Base-by-base conservation (phyloP, 2,797 vertebrate genomes). In the Danio tinwini region DNA sequence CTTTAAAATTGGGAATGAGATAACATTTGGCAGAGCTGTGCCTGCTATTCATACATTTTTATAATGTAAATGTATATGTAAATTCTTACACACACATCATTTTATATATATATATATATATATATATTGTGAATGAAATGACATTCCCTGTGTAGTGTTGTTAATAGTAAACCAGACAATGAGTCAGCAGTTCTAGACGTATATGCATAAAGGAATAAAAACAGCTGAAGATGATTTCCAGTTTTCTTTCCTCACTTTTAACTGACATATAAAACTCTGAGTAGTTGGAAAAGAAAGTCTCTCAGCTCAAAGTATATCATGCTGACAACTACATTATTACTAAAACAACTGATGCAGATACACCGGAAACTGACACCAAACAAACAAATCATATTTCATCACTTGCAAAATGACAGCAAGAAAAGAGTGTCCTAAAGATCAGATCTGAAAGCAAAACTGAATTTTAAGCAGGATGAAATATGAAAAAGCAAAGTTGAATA, bases 151-250 rank as follows among this genome's bases (percentile, higher is more conserved):
- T 19, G 42, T 64, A 64, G 4, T 12, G 29, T 53, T 7, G 47
- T 70, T 29, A 53, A 70, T 8, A 8, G 49, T 53, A 39, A 70
- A 70, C 40, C 6, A 67, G 64, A 7, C 11, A 47, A 67, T 14
- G 64, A 17, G 68, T 55, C n/a, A 44, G 39, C 37, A 6, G 16
- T 53, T 56, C 40, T 42, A 11, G 37, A 70, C 29, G 37, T 70
- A 40, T 2, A 17, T n/a, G 50, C 50, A 70, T 55, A 49, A 40
- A 70, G 17, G 68, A 10, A 0, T 56, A 13, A 42, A 71, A 2
- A 7, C 14, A 14, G 16, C 12, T 16, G 39, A 12, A 44, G 53
- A 44, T 44, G 50, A n/a, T n/a, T 19, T 44, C 5, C 1, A 44
- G n/a, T 17, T 17, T 19, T 17, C n/a, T n/a, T 45, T 45, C 47